Evolutionary conservation across 2,797 vertebrate genomes (phyloP).

Genomic region (Parauchenoglanis punctatus): DNA sequence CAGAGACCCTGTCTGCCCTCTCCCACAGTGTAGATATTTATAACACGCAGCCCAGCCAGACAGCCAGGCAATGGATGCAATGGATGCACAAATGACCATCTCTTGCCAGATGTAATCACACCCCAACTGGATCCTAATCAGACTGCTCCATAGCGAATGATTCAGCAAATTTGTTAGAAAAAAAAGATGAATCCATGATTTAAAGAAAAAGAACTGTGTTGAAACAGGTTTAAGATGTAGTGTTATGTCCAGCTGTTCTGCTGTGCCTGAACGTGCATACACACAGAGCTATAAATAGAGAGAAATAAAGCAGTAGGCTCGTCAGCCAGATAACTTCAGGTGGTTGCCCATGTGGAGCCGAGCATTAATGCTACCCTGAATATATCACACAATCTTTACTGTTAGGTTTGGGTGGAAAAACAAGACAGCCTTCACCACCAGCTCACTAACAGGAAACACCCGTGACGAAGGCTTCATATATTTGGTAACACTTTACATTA

Average conservation of each 20-base stretch:
- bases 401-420: background rate
- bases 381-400: background rate
- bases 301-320: background rate
- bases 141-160: background rate
- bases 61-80: background rate
- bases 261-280: slow-evolving; percentile 13
- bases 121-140: background rate
- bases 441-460: slow-evolving; percentile 12
- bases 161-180: background rate
- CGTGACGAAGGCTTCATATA: background rate
- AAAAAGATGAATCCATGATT: background rate
- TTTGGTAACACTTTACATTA: slow-evolving; percentile 5
- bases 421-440: background rate
- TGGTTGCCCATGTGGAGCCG: slow-evolving; percentile 23
- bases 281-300: slow-evolving; percentile 17
- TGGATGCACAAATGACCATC: slow-evolving; percentile 5
- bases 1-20: slow-evolving; percentile 51
- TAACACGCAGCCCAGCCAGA: slow-evolving; percentile 44
- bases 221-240: background rate
- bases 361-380: background rate
- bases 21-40: slow-evolving; percentile 54
- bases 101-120: background rate
- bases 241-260: background rate
- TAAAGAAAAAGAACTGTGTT: background rate
- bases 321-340: slow-evolving; percentile 6